phyloP scores from a whole-genome alignment of 2,888 invertebrate species.

The Agrotis exclamationis region DNA sequence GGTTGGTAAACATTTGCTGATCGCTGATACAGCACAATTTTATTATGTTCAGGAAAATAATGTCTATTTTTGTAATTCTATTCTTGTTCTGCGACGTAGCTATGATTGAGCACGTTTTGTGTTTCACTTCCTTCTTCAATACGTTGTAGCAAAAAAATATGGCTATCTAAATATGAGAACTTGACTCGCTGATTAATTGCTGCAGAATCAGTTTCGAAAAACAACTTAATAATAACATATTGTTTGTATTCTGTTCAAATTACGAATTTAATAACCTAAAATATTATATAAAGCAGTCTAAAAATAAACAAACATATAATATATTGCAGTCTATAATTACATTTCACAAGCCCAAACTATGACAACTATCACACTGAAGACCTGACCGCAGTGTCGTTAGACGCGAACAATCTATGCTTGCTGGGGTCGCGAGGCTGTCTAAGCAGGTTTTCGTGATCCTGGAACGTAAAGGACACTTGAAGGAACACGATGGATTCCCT shows the following conservation, averaged over 20 bases:
- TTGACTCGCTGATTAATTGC: background rate
- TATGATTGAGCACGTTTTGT: conserved; percentile 35
- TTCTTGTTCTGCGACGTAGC: conserved; percentile 28
- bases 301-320: too few relatives aligned
- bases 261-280: background rate
- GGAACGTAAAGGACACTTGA: too few relatives aligned
- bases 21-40: conserved; percentile 21
- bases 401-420: too few relatives aligned
- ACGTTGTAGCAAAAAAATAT: conserved; percentile 15
- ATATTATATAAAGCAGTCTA: background rate
- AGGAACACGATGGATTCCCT: too few relatives aligned
- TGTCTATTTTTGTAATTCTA: conserved; percentile 39
- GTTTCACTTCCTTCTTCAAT: conserved; percentile 26
- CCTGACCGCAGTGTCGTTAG: background rate
- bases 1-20: too few relatives aligned
- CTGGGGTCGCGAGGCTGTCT: background rate
- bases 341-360: background rate
- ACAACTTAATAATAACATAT: background rate
- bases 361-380: background rate
- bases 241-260: background rate
- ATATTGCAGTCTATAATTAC: too few relatives aligned
- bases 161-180: conserved; percentile 7
- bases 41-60: conserved; percentile 7
- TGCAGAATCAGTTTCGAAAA: conserved; percentile 7
- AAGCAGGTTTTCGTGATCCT: background rate